A percentile compares a stretch with the other conserved stretches of the same genome.
phyloP scores from a whole-genome alignment of 2,888 invertebrate genomes.

The Bombylius discolor region DNA sequence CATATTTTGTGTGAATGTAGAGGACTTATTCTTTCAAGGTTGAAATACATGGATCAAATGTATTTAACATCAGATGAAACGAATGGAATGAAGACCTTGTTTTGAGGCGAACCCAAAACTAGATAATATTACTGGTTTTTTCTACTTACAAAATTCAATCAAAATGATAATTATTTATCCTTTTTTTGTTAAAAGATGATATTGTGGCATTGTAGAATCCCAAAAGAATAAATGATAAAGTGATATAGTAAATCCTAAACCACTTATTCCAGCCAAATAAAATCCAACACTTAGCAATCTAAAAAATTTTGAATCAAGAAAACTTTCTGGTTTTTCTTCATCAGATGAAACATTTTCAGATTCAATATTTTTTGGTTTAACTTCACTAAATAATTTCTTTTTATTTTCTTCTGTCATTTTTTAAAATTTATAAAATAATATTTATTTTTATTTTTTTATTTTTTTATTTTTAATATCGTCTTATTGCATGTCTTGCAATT shows the following conservation, averaged over 20 bases:
- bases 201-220: slow-evolving; percentile 32
- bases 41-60: too few species aligned
- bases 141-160: too few species aligned
- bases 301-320: slow-evolving; percentile 7
- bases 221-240: slow-evolving; percentile 34
- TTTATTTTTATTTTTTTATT: too few species aligned
- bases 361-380: not conserved
- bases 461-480: too few species aligned
- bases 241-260: slow-evolving; percentile 30
- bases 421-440: too few species aligned
- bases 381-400: not conserved
- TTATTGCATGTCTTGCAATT: too few species aligned
- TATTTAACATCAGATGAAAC: too few species aligned
- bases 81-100: too few species aligned
- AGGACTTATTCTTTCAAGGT: too few species aligned
- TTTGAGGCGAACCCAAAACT: too few species aligned
- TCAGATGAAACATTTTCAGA: not conserved
- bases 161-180: not conserved
- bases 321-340: not conserved
- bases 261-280: slow-evolving; percentile 30
- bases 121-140: too few species aligned
- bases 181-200: not conserved
- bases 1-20: too few species aligned
- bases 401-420: not conserved
- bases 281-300: slow-evolving; percentile 29